Base-by-base conservation (phyloP, 2,113 vertebrate species). In the Strix aluco region DNA sequence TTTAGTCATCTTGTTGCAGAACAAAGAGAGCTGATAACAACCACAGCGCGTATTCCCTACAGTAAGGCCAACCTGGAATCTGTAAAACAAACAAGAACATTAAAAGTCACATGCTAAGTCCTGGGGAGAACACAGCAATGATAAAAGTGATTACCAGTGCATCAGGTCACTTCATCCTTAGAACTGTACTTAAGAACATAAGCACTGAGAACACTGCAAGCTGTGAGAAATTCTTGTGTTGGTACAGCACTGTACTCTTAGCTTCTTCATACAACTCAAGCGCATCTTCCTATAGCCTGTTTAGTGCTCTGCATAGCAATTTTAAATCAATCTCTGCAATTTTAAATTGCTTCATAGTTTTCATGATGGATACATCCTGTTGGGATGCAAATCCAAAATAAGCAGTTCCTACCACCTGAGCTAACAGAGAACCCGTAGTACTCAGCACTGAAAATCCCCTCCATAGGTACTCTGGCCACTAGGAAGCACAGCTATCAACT, bases 1-100 rank as follows among this genome's bases (percentile, higher is more conserved):
- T 63, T 94, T 57, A 96, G 81, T 91, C 94, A 94, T 74, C 73
- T 84, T 91, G 74, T 90, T 97, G 91, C 49, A 94, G 94, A 97
- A 97, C 70, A 79, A 94, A 95, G 91, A 75, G 67, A 75, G 38
- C 59, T 89, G 74, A 61, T 69, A 96, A 88, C 85, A 94, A 81
- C 9, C 29, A 54, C 84, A 70, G 47, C 25, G 14, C 11, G 0
- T 19, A 58, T 61, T 96, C 66, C 55, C 54, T 92, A 34, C 66
- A 57, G 88, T 71, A 91, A 83, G 51, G 63, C 79, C 86, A 92
- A 82, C 40, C 46, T 38, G 77, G 61, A 96, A 91, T 69, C 38
- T 85, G 66, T 87, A 94, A 90, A 92, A 93, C 47, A 92, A 97
- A 85, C 46, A 86, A 74, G 75, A 94, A 79, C 61, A 19, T 55